phyloP scores from a whole-genome alignment of 2,113 vertebrate genomes.

The Rhegmatorhina hoffmannsi region DNA sequence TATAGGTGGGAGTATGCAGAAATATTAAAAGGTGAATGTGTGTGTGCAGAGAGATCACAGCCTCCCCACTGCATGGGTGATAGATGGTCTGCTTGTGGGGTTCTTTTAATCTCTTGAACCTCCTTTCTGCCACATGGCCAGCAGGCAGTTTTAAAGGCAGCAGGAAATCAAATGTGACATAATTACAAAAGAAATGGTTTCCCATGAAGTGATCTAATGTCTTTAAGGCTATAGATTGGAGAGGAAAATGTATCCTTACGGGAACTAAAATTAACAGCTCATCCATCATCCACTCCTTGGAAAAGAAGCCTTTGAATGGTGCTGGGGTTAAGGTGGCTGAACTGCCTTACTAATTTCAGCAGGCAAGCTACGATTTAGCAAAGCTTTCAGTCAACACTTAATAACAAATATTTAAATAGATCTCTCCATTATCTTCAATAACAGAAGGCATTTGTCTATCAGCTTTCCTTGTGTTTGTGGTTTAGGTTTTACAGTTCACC shows the following conservation, averaged over 20 bases:
- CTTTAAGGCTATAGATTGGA: constrained; percentile 12
- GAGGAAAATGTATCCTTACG: constrained; percentile 10
- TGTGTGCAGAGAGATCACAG: not conserved
- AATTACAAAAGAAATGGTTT: constrained; percentile 41
- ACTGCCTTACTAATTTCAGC: not conserved
- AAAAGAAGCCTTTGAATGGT: not conserved
- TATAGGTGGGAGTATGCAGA: not conserved
- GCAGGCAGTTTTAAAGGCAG: constrained; percentile 15
- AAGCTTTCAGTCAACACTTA: not conserved
- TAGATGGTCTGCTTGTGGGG: not conserved
- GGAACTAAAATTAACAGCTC: constrained; percentile 48
- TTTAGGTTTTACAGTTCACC: not conserved
- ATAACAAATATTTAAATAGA: not conserved
- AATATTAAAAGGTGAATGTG: not conserved
- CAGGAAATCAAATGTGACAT: constrained; percentile 37
- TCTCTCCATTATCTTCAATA: not conserved
- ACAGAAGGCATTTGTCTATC: not conserved
- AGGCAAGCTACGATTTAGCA: not conserved
- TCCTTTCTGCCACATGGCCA: constrained; percentile 2
- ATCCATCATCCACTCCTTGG: not conserved
- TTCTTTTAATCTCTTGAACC: not conserved
- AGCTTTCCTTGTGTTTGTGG: not conserved
- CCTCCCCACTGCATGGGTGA: not conserved
- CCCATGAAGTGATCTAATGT: constrained; percentile 33
- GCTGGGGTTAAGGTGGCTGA: not conserved